Conservation (phyloP, 2,797 vertebrate genomes). For the Odontamblyopus rebecca region DNA sequence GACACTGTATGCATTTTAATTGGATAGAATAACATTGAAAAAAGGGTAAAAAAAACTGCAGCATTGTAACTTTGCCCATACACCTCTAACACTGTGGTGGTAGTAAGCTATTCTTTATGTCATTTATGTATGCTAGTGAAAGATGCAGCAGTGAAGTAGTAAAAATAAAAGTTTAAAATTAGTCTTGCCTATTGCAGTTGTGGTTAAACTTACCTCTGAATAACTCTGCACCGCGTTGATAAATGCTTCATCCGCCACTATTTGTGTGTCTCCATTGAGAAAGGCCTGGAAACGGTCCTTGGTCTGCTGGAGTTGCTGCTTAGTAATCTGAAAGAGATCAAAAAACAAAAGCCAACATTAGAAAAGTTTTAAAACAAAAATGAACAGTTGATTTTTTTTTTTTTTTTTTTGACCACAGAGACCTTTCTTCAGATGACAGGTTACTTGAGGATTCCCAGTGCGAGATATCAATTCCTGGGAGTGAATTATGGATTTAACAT, state of each 20-base stretch:
- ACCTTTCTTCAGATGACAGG: not conserved
- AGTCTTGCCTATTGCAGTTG: constrained; percentile 1
- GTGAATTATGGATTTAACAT: constrained; percentile 13
- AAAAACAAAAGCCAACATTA: constrained; percentile 29
- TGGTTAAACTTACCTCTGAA: constrained; percentile 84
- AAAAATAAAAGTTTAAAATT: not conserved
- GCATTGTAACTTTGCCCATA: too few species aligned
- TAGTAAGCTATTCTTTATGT: not conserved
- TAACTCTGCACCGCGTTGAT: constrained; percentile 99
- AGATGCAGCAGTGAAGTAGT: not conserved
- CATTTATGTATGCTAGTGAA: not conserved
- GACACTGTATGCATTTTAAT: too few species aligned
- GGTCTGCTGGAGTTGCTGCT: constrained; percentile 97
- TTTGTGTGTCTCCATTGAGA: constrained; percentile 98
- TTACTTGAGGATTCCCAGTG: not conserved
- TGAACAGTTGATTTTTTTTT: constrained; percentile 1
- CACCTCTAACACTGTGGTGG: too few species aligned
- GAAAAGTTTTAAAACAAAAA: constrained; percentile 17
- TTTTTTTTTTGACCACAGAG: constrained; percentile 6
- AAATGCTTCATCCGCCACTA: constrained; percentile 98
- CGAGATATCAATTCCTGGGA: constrained; percentile 12
- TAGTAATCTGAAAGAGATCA: constrained; percentile 85
- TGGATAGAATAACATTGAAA: too few species aligned
- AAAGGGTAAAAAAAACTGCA: too few species aligned
- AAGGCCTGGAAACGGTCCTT: constrained; percentile 99